These are phyloP conservation scores for Apamea anceps DNA, from an alignment of 2,888 invertebrate genomes.

Conservation along the genomic window DNA sequence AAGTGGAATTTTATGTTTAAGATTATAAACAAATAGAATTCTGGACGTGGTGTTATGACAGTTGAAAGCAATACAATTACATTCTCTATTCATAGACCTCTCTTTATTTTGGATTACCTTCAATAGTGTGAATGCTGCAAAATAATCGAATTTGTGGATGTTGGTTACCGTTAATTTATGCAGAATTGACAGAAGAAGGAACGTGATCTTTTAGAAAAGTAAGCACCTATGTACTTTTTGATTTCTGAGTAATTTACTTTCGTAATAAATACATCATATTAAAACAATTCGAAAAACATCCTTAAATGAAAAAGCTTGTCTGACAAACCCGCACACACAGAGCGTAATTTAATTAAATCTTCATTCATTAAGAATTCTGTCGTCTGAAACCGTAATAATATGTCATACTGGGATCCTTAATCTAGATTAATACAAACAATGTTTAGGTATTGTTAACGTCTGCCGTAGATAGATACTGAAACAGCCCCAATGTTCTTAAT, in stretches of 20 bases:
- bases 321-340: constrained; percentile 2
- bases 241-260: background rate
- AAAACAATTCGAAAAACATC: background rate
- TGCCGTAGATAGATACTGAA: constrained; percentile 6
- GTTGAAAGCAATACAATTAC: no score
- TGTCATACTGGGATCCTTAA: constrained; percentile 26
- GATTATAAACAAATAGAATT: background rate
- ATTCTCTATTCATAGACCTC: background rate
- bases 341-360: constrained; percentile 19
- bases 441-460: constrained; percentile 27
- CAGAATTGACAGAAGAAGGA: background rate
- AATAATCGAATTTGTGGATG: background rate
- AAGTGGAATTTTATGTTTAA: background rate
- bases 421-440: constrained; percentile 53
- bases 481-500: constrained; percentile 42
- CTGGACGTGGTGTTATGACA: no score
- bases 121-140: background rate
- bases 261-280: background rate
- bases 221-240: background rate
- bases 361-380: constrained; percentile 28
- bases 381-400: constrained; percentile 19
- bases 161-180: background rate
- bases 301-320: background rate
- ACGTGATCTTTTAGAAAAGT: no score
- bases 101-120: background rate